Base-by-base conservation (phyloP, 1,140 invertebrate species). In the Aphelinus certus region DNA sequence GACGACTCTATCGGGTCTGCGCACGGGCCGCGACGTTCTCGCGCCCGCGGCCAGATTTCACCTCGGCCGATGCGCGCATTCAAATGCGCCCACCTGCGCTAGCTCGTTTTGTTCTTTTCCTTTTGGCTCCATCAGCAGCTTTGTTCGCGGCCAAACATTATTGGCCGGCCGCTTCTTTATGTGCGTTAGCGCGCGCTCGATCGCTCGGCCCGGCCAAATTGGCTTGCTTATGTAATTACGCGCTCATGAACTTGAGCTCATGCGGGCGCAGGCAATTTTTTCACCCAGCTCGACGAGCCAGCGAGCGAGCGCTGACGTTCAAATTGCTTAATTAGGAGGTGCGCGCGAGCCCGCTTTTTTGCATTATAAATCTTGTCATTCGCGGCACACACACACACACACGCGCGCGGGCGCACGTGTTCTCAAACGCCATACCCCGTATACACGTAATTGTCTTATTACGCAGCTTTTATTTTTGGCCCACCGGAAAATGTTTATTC, bases 361-460 rank as follows among this genome's bases (percentile, higher is more conserved):
- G 61, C 70, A 64, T 64, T 71, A 42, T 73, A 73, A 73, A 73
- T 73, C 71, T 73, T 71, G 49, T 60, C 63, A 55, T 60, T 76
- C 71, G 26, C 26, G 26, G 26, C 26, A 26, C 26, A 26, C 26
- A 26, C 26, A 26, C 26, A 26, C 26, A 26, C 26, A 26, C 26
- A 26, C 26, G 26, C 26, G 26, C 26, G 26, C 26, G 26, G 26
- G 47, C 47, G 46, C 58, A 4, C 56, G 51, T 53, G 51, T 53
- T 4, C 51, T 53, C 51, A 53, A 53, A 9, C 51, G 51, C 51
- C 51, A 53, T 9, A 9, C 51, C 9, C 26, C 26, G 26, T 26
- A 26, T 26, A 26, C 26, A 26, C 26, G 26, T 26, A 26, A 26
- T 26, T 26, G 26, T 26, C 26, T 26, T 26, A 26, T 26, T 26